phyloP scores from a whole-genome alignment of 2,113 vertebrate species.

The Puntigrus tetrazona region DNA sequence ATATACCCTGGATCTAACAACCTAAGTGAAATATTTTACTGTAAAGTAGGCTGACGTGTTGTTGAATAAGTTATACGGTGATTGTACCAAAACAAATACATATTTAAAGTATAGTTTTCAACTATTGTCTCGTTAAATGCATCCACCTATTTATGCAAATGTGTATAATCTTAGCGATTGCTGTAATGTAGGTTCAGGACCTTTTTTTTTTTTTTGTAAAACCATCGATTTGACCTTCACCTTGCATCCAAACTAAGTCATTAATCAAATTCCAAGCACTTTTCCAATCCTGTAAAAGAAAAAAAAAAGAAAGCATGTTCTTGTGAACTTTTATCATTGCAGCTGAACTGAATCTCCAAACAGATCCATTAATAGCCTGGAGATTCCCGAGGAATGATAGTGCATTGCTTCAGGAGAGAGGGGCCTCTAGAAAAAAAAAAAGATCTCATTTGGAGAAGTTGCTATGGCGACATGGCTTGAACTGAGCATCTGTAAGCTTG shows the following conservation, averaged over 20 bases:
- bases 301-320: no score
- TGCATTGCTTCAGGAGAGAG: neutral
- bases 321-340: neutral
- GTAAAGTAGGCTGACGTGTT: neutral
- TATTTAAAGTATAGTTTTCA: neutral
- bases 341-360: neutral
- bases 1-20: no score
- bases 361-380: neutral
- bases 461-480: conserved; percentile 74
- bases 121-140: neutral
- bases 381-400: neutral
- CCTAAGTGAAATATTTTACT: neutral
- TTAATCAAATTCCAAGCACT: neutral
- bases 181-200: neutral
- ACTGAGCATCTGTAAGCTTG: conserved; percentile 65
- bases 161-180: neutral
- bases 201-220: no score
- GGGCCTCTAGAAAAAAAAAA: conserved; percentile 46
- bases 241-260: neutral
- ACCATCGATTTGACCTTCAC: conserved; percentile 11
- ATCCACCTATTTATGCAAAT: neutral
- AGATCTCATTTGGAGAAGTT: conserved; percentile 65
- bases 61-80: neutral
- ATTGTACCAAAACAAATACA: neutral
- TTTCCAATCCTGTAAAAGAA: no score